phyloP scores from a whole-genome alignment of 1,140 invertebrate genomes.

The Macrocentrus cingulum region DNA sequence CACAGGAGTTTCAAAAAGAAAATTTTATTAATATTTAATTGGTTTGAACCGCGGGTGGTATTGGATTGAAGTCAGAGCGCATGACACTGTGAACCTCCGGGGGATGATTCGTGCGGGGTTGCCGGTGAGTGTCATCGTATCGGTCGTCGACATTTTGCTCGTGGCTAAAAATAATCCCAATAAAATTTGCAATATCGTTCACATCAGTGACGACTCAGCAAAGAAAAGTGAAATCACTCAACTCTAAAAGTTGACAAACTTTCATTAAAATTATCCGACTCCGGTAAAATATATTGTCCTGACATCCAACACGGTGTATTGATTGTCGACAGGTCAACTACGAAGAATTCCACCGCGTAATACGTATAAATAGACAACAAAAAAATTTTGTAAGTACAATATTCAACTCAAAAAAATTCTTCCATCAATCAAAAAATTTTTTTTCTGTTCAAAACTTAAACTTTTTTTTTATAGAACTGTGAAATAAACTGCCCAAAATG shows the following conservation, averaged over 20 bases:
- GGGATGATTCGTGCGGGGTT: conserved; percentile 4
- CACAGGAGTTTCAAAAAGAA: too few relatives aligned
- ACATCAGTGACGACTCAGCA: background rate
- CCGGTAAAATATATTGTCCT: too few relatives aligned
- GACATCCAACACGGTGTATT: conserved; percentile 21
- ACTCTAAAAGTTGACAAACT: too few relatives aligned
- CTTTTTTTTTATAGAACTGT: too few relatives aligned
- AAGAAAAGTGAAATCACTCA: background rate
- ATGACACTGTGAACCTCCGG: conserved; percentile 17
- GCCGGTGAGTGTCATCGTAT: conserved; percentile 8
- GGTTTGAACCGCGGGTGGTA: conserved; percentile 10
- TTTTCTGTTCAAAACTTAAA: too few relatives aligned
- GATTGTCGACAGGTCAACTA: conserved; percentile 13
- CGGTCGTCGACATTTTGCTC: conserved; percentile 14
- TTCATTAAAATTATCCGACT: too few relatives aligned
- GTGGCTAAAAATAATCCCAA: conserved; percentile 9
- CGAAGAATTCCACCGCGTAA: background rate
- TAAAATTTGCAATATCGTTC: background rate
- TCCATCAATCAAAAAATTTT: too few relatives aligned
- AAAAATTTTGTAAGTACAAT: too few relatives aligned
- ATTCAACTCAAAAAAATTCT: too few relatives aligned
- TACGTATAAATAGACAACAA: too few relatives aligned
- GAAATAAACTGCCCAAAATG: too few relatives aligned
- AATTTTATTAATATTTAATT: too few relatives aligned
- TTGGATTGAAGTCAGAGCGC: conserved; percentile 15